Evolutionary conservation across 2,113 vertebrate species (phyloP).

Genomic region (Microtus oregoni): DNA sequence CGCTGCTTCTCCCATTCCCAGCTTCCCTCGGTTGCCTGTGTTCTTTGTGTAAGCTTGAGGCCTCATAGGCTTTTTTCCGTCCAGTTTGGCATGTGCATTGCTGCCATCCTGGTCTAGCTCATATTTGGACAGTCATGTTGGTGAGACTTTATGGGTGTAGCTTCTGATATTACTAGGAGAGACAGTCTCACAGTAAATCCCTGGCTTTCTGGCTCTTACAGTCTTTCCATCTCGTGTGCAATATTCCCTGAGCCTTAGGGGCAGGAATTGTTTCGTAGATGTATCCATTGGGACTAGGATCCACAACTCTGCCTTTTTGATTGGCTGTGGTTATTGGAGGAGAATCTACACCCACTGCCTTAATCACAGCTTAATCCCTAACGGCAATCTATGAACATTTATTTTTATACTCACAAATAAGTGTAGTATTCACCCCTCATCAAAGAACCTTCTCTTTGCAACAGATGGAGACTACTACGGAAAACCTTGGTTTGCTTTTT

Average conservation of each 20-base stretch:
- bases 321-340: neutral
- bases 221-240: neutral
- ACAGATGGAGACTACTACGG: neutral
- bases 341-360: neutral
- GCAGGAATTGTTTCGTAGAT: neutral
- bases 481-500: neutral
- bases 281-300: neutral
- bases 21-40: neutral
- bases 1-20: neutral
- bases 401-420: neutral
- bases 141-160: neutral
- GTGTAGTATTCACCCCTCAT: neutral
- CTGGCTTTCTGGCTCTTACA: neutral
- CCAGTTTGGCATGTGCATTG: neutral
- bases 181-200: neutral
- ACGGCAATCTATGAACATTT: neutral
- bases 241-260: neutral
- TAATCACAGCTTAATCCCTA: neutral
- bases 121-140: neutral
- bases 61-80: neutral
- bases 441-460: neutral
- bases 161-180: neutral
- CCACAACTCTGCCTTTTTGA: neutral
- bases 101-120: neutral
- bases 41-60: neutral